Evolutionary conservation across 2,113 vertebrate genomes (phyloP), one percentile per base, ranked within the genome.

Genomic region (Pseudois nayaur): DNA sequence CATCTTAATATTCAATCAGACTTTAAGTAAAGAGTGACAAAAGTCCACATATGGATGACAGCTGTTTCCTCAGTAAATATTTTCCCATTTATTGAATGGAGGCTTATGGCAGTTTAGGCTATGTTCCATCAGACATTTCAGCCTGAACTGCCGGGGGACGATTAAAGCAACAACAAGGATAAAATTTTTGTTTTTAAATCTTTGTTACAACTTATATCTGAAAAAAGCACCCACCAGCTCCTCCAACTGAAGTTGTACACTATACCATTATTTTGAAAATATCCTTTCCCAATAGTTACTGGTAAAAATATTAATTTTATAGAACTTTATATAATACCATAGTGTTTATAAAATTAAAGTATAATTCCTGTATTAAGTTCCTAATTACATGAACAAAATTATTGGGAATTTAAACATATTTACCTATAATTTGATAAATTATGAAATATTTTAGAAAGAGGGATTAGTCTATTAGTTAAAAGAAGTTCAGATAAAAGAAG

Each of bases 11-110:
- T 98, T 99, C 95, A 95, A 97, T 98, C 98, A 99, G 98, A 97
- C 97, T 98, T 99, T 99, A 99, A 99, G 99, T 99, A 99, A 99
- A 99, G 98, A 99, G 98, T 99, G 99, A 99, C 98, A 99, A 99
- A 99, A 99, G 99, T 99, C 99, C 98, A 98, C 99, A 99, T 99
- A 99, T 99, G 99, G 99, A 97, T 99, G 98, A 98, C 99, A 99
- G 98, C 99, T 99, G 99, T 98, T 98, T 99, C 98, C 96, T 98
- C 97, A 98, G 99, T 99, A 99, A 99, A 99, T 99, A 99, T 99
- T 99, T 98, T 98, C 98, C 83, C 98, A 97, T 99, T 98, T 98
- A 97, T 97, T 98, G 98, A 98, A 98, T 96, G 97, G 81, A 98
- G 95, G 98, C 98, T 99, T 99, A 98, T 98, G 98, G 98, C 91